Evolutionary conservation across 2,113 vertebrate genomes (phyloP), one percentile per base, ranked within the genome.

Genomic region (Hyla sarda): DNA sequence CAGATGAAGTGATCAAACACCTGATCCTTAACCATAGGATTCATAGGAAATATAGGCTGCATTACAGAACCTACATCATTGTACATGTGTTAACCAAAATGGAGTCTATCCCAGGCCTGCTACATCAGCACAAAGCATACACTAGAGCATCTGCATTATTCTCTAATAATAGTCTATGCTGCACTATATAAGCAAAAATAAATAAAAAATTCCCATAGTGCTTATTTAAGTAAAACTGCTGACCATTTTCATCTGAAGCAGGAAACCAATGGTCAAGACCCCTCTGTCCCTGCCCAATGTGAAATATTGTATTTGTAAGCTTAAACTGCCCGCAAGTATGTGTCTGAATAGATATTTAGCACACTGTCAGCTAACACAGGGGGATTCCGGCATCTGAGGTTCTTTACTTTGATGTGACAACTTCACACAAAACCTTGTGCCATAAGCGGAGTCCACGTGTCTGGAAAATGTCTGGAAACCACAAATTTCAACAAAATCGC

Each of bases 381-480:
- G 13, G 67, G 30, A 71, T 37, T 71, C 13, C 19, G 67, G 32
- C 25, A 30, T 76, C 25, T 65, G 12, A 30, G 25, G 11, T 52
- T 76, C 25, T 12, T 41, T 30, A 2, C n/a, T 17, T 28, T 52
- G 45, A 76, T 76, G 47, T 76, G 73, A 50, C 47, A 48, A 13
- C 10, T 48, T 74, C n/a, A 45, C 21, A n/a, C n/a, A 12, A 48
- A 74, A 25, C n/a, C 6, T 34, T 41, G 32, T 37, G 41, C 41
- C 41, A 41, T 41, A 41, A 41, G 41, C 8, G 41, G 41, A 41
- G 41, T 72, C 34, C 6, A 72, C 17, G 19, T 23, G 69, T 45
- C 69, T 72, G 69, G 69, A 72, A 72, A 72, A 72, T 72, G 69
- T 72, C 69, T 72, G 69, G 23, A 72, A 72, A 72, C 69, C 69